Conservation (phyloP, 2,888 invertebrate genomes). For the Cremastinae sp. region DNA sequence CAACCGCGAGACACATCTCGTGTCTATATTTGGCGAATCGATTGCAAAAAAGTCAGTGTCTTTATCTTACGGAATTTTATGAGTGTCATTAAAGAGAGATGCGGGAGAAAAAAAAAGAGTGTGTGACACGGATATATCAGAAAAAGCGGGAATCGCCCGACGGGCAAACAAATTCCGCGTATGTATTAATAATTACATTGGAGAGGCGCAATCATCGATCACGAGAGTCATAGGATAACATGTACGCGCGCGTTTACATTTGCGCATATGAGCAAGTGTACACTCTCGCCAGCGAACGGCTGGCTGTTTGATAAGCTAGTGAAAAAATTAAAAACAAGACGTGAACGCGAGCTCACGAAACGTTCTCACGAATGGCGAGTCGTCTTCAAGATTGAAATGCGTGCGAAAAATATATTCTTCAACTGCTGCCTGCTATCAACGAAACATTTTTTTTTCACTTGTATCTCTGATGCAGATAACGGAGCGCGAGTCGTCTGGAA, state of each 20-base stretch:
- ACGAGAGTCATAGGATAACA: slow-evolving; percentile 15
- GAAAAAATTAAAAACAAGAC: slow-evolving; percentile 56
- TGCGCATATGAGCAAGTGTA: background rate
- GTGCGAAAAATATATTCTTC: slow-evolving; percentile 19
- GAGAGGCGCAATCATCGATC: slow-evolving; percentile 40
- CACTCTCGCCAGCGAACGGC: slow-evolving; percentile 37
- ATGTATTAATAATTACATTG: slow-evolving; percentile 37
- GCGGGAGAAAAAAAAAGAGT: slow-evolving; percentile 4
- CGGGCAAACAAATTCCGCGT: slow-evolving; percentile 37
- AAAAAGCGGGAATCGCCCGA: background rate
- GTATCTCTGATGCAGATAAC: no score
- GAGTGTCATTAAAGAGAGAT: slow-evolving; percentile 4
- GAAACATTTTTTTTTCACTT: no score
- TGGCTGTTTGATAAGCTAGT: slow-evolving; percentile 48
- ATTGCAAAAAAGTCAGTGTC: background rate
- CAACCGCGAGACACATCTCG: background rate
- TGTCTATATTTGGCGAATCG: background rate
- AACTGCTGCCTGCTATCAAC: slow-evolving; percentile 2
- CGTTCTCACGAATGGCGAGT: slow-evolving; percentile 30
- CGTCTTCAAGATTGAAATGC: slow-evolving; percentile 3
- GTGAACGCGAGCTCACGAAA: slow-evolving; percentile 41
- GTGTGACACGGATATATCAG: slow-evolving; percentile 21
- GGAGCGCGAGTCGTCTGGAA: no score
- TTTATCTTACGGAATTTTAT: slow-evolving; percentile 10
- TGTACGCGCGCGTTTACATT: background rate